phyloP scores from a whole-genome alignment of 2,888 invertebrate genomes.

The Cistogaster globosa region DNA sequence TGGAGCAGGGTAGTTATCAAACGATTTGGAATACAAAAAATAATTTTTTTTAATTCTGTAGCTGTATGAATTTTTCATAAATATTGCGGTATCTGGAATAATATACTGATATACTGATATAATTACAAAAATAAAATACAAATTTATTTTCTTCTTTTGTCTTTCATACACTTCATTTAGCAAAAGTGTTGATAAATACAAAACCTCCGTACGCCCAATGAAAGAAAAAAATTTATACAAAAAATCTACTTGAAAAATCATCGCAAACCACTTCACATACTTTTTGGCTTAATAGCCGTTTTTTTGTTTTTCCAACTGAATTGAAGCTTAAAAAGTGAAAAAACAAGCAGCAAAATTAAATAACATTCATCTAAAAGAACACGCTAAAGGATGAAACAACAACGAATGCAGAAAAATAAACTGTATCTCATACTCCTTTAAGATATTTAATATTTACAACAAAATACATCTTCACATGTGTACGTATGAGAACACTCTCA shows the following conservation, averaged over 20 bases:
- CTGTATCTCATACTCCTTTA: conserved; percentile 47
- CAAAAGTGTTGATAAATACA: conserved; percentile 64
- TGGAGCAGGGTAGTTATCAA: no score
- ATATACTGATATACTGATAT: background rate
- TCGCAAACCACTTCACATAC: conserved; percentile 58
- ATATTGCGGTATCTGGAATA: no score
- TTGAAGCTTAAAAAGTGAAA: conserved; percentile 60
- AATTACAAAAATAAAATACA: background rate
- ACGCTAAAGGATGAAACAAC: conserved; percentile 32
- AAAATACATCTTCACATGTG: conserved; percentile 64
- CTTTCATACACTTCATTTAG: conserved; percentile 50
- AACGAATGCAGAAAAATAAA: conserved; percentile 15
- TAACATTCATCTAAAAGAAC: conserved; percentile 50
- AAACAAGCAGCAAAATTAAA: conserved; percentile 49
- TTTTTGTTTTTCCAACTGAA: conserved; percentile 66
- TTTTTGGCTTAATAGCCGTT: conserved; percentile 63
- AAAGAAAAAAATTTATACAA: conserved; percentile 27
- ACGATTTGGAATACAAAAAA: no score
- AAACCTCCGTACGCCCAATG: background rate
- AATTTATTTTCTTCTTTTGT: conserved; percentile 7
- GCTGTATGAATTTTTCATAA: no score
- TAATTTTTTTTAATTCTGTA: no score
- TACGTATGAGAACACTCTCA: background rate
- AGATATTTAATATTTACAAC: conserved; percentile 49
- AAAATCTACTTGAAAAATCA: conserved; percentile 64